Base-by-base conservation (phyloP, 2,113 vertebrate genomes). In the Bostrychus sinensis region DNA sequence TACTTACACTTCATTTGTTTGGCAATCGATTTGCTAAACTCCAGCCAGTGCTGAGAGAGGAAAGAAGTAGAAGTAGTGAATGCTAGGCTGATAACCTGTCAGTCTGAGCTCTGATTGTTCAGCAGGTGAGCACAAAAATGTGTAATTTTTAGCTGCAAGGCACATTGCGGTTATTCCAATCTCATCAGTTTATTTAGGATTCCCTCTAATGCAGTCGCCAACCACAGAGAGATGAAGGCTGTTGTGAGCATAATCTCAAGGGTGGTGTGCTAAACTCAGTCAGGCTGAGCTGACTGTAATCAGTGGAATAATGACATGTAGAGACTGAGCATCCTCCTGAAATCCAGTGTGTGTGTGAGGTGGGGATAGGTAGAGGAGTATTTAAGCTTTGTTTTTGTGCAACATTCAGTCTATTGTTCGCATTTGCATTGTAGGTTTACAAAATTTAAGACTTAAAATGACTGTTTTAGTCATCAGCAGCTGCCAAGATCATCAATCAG, bases 1-100 rank as follows among this genome's bases (percentile, higher is more conserved):
- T 77, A 96, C 96, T 97, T 91, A 98, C 97, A 95, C 91, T 96
- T 94, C 91, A 98, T 89, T 70, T 99, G 97, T 91, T 99, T 99
- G 89, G 95, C 89, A 46, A 99, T 95, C 1, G 96, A 96, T 88
- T 98, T 99, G 62, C 96, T 92, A 53, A 98, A 97, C 67, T 98
- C 97, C 94, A 99, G 79, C 97, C 97, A 99, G 7, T 99, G 97
- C 97, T 99, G 91, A 76, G 94, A 28, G 26, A 58, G 90, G 67
- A 78, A 25, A 63, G 20, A 60, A 28, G 20, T 6, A 71, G 20
- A 57, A 30, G 25, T n/a, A 58, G 22, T 54, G 60, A 58, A 62
- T 68, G 14, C 13, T 16, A 46, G 34, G 42, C 28, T 65, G 51
- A 28, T 57, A 7, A 56, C 48, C 62, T 62, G 54, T 70, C 70